phyloP scores from a whole-genome alignment of 2,113 vertebrate species.

The Madoqua kirkii region DNA sequence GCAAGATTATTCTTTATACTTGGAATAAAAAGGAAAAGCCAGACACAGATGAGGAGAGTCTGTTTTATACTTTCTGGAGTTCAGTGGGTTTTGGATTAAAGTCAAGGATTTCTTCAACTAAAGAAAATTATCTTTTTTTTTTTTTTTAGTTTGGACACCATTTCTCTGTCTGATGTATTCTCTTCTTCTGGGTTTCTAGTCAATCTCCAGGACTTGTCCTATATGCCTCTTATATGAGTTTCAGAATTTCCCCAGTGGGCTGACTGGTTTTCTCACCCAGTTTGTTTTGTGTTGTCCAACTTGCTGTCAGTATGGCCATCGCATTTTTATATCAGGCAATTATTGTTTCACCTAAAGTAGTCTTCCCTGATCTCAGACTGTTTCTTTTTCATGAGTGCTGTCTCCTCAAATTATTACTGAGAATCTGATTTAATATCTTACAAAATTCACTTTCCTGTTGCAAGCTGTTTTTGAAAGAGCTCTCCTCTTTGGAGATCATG shows the following conservation, averaged over 20 bases:
- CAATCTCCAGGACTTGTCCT: too few relatives aligned
- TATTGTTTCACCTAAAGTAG: not conserved
- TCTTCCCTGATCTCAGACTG: not conserved
- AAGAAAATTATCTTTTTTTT: not conserved
- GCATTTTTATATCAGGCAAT: not conserved
- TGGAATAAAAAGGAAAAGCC: not conserved
- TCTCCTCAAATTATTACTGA: not conserved
- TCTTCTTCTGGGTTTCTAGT: not conserved
- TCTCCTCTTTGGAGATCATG: not conserved
- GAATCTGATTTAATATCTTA: not conserved
- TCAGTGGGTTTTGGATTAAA: not conserved
- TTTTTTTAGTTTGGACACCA: not conserved
- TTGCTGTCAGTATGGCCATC: not conserved
- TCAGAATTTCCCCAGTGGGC: not conserved
- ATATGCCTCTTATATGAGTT: not conserved
- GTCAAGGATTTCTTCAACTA: not conserved
- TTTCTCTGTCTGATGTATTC: not conserved
- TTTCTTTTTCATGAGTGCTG: not conserved
- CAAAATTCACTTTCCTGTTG: not conserved
- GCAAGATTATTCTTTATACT: not conserved
- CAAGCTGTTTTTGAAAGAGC: not conserved
- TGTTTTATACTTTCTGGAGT: not conserved
- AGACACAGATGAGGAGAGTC: not conserved
- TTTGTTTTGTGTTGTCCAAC: not conserved
- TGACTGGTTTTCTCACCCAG: too few relatives aligned